phyloP scores from a whole-genome alignment of 2,888 invertebrate species.

The Toxonevra muliebris region DNA sequence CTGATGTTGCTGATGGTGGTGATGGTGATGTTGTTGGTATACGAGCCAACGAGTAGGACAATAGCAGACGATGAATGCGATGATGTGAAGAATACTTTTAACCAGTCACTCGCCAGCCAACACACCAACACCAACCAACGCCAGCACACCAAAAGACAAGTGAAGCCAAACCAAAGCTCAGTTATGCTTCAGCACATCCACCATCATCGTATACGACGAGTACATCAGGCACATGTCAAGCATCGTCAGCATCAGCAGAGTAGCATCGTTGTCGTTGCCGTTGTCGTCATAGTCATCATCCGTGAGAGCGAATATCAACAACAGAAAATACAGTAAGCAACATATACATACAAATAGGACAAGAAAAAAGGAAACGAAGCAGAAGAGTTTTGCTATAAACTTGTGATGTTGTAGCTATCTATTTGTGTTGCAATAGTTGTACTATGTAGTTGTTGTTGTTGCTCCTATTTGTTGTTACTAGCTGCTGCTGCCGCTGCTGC shows the following conservation, averaged over 20 bases:
- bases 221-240: slow-evolving; percentile 29
- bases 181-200: background rate
- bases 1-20: too few species aligned
- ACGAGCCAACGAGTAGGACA: too few species aligned
- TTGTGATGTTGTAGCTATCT: background rate
- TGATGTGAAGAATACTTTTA: too few species aligned
- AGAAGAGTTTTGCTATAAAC: background rate
- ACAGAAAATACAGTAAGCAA: too few species aligned
- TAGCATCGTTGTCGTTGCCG: slow-evolving; percentile 25
- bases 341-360: too few species aligned
- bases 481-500: background rate
- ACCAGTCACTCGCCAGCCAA: background rate
- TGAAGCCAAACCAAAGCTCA: background rate
- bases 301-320: too few species aligned
- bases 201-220: background rate
- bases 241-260: slow-evolving; percentile 38
- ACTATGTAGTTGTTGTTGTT: background rate
- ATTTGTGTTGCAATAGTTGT: slow-evolving; percentile 15
- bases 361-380: background rate
- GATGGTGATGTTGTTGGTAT: too few species aligned
- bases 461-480: background rate
- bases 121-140: background rate
- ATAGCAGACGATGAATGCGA: too few species aligned
- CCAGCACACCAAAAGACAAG: background rate
- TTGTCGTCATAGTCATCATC: too few species aligned